Evolutionary conservation across 2,797 vertebrate species (phyloP).

Genomic region (Urophycis tenuis): DNA sequence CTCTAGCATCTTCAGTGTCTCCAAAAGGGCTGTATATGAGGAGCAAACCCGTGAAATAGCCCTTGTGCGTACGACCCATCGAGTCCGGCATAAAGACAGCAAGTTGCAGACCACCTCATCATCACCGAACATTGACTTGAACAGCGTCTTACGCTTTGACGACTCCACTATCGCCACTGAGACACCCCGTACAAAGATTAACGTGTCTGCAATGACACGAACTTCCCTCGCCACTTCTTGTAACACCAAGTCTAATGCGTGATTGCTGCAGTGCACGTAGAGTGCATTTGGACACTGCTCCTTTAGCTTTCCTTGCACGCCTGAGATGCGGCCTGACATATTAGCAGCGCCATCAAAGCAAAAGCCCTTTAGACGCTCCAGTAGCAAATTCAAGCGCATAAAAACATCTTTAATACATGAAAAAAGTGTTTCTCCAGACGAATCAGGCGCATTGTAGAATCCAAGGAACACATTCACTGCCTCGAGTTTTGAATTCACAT

Average conservation of each 20-base stretch:
- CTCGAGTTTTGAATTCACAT: background rate
- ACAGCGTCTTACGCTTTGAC: conserved; percentile 8
- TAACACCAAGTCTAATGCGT: conserved; percentile 16
- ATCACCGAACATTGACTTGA: conserved; percentile 9
- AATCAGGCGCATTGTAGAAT: conserved; percentile 2
- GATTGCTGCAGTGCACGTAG: conserved; percentile 18
- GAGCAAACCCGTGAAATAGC: conserved; percentile 8
- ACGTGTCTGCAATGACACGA: conserved; percentile 7
- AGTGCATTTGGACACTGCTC: conserved; percentile 3
- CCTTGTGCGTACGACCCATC: conserved; percentile 1
- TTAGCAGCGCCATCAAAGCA: conserved; percentile 16
- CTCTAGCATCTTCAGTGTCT: background rate
- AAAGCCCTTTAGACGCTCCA: conserved; percentile 6
- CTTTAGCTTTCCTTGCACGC: conserved; percentile 10
- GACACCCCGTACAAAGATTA: conserved; percentile 14
- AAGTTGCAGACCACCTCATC: conserved; percentile 7
- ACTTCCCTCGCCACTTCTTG: conserved; percentile 20
- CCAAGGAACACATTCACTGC: conserved; percentile 1
- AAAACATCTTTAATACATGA: conserved; percentile 4
- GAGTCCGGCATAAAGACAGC: conserved; percentile 7
- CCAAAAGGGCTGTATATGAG: background rate
- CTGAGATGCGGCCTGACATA: background rate
- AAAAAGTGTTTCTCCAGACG: conserved; percentile 8
- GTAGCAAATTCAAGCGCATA: conserved; percentile 4
- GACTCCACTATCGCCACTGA: conserved; percentile 11